Evolutionary conservation across 2,113 vertebrate species (phyloP), one percentile per base, ranked within the genome.

Genomic region (Lycocorax pyrrhopterus): DNA sequence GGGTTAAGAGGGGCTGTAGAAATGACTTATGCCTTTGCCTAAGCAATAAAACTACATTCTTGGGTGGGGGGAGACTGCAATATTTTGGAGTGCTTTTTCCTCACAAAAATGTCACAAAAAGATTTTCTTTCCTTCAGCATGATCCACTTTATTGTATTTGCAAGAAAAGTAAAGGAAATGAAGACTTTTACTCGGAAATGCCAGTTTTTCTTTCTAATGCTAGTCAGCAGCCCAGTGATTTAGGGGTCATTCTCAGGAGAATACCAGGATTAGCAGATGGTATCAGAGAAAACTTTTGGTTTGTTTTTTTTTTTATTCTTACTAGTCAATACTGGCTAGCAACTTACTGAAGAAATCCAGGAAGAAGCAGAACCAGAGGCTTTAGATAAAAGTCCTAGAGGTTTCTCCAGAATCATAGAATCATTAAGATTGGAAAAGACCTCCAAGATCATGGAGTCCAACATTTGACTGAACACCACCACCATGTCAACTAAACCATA

Each of bases 141-240:
- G 74, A 95, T 87, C 58, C 37, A 33, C 69, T 87, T 95, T 56
- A 58, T 84, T 82, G 20, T 64, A 68, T 84, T 82, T 87, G 32
- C 29, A 79, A 94, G 64, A 67, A 74, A 89, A 84, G 84, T 44
- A 89, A 94, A 97, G 94, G 91, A 96, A 96, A 95, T 95, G 5
- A 95, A 87, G 84, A 64, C 66, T 95, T 93, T 69, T 91, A 78
- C 58, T 83, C 1, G 2, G 89, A 95, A 95, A 91, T 69, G 62
- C 46, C 44, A 7, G 56, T 49, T 92, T 86, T 3, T 3, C 27
- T 86, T 90, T 86, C 68, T 75, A 93, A 88, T 51, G 39, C 71
- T 91, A 89, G 69, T 82, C 93, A 96, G 77, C 75, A 80, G 63
- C 22, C 56, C 58, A 53, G 49, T 58, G 83, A 87, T 95, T 91